Evolutionary conservation across 37 sponge, comb jelly and placozoan genomes (phyloP).

Genomic region (Ianthella basta): DNA sequence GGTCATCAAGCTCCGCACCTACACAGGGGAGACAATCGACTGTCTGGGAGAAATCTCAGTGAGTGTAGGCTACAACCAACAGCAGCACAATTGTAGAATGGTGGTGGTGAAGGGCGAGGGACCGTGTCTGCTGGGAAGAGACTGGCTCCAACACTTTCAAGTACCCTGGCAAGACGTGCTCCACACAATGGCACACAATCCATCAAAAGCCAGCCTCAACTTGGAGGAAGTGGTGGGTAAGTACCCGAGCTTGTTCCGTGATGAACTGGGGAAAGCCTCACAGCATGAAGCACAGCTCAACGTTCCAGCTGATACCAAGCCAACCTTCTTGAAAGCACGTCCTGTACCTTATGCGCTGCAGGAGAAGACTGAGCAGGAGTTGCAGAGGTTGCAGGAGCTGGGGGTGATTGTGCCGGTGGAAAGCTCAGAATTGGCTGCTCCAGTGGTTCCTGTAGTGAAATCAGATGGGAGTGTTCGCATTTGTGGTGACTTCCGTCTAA

Average conservation of each 20-base stretch:
- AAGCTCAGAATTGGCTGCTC: too few species aligned
- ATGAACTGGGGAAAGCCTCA: slow-evolving; percentile 15
- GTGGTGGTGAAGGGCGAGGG: slow-evolving; percentile 42
- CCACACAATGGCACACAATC: neutral
- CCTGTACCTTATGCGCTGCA: too few species aligned
- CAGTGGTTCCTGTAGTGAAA: too few species aligned
- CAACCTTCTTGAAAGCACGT: too few species aligned
- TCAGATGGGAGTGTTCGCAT: too few species aligned
- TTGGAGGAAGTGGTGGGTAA: slow-evolving; percentile 22
- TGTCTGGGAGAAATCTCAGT: slow-evolving; percentile 22
- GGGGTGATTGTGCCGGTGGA: too few species aligned
- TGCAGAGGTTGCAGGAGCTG: too few species aligned
- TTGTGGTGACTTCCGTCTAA: too few species aligned
- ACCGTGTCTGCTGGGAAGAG: slow-evolving; percentile 21
- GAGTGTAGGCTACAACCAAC: slow-evolving; percentile 3
- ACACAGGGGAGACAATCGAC: slow-evolving; percentile 32
- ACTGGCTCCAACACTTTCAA: slow-evolving; percentile 28
- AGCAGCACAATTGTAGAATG: neutral
- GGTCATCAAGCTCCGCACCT: slow-evolving; percentile 22
- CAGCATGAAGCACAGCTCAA: slow-evolving; percentile 15
- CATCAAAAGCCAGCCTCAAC: neutral
- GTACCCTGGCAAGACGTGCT: slow-evolving; percentile 12
- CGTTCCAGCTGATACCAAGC: neutral
- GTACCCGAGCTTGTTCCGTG: slow-evolving; percentile 27
- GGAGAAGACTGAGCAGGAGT: too few species aligned